A percentile compares a stretch with the other conserved stretches of the same genome.
phyloP scores from a whole-genome alignment of 1,140 invertebrate genomes.

The Pseudomyrmex dendroicus region DNA sequence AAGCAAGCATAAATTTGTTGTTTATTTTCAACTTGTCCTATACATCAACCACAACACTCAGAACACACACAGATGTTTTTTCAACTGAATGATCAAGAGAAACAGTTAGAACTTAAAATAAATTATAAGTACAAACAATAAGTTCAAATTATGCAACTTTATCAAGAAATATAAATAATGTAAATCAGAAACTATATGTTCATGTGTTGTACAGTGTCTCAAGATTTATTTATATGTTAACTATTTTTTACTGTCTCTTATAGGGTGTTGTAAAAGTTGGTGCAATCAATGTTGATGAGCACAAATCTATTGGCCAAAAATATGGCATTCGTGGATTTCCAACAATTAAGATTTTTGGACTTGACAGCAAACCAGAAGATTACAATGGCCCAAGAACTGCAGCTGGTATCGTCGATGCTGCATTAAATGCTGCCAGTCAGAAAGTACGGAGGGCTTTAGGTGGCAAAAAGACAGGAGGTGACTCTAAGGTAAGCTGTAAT shows the following conservation, averaged over 20 bases:
- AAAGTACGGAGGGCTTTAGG: slow-evolving; percentile 89
- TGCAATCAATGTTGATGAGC: slow-evolving; percentile 95
- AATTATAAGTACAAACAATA: no score
- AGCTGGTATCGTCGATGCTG: slow-evolving; percentile 93
- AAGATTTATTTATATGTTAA: not conserved
- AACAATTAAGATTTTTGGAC: slow-evolving; percentile 97
- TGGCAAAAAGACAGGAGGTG: slow-evolving; percentile 86
- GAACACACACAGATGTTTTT: no score
- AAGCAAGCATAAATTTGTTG: no score
- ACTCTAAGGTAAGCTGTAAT: slow-evolving; percentile 73
- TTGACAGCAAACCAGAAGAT: slow-evolving; percentile 93
- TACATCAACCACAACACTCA: no score
- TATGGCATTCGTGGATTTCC: slow-evolving; percentile 97
- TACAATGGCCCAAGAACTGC: slow-evolving; percentile 95
- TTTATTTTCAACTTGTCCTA: no score
- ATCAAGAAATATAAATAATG: no score
- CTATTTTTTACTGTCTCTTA: slow-evolving; percentile 61
- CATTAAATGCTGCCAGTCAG: slow-evolving; percentile 89
- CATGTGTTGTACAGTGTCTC: no score
- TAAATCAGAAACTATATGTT: no score
- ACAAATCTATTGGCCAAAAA: slow-evolving; percentile 92
- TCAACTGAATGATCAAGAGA: no score
- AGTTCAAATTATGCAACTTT: no score
- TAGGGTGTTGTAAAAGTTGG: slow-evolving; percentile 97
- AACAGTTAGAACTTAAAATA: no score